Base-by-base conservation (phyloP, 2,797 vertebrate species). In the Stomatorhinus walkeri region DNA sequence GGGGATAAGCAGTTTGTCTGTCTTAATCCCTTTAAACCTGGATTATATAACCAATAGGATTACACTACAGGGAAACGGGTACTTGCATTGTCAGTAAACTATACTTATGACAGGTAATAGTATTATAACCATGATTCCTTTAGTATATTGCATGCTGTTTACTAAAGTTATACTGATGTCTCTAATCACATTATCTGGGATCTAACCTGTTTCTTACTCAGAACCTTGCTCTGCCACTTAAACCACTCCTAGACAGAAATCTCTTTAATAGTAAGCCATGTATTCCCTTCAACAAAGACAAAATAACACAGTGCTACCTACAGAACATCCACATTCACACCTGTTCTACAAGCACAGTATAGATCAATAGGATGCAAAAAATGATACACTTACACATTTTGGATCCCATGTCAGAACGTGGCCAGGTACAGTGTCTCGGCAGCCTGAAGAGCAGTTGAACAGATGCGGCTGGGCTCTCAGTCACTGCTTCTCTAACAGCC, bases 361-460 rank as follows among this genome's bases (percentile, higher is more conserved):
- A 28, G 46, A 36, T 89, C 49, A 32, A 10, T 59, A 54, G 83
- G 36, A 40, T 2, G n/a, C 36, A 54, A 28, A 85, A 85, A 52
- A 52, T 52, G 22, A 91, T 86, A 84, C 28, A 95, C 96, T 96
- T 94, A 96, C 95, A 96, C 91, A 96, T 95, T 84, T 96, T 93
- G 56, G 95, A 96, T 91, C 95, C 95, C 95, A 96, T 96, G 87
- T 36, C 86, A 92, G 91, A 85, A 88, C 87, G 85, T 36, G 24
- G 49, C 49, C 22, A 32, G 49, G 49, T 86, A 3, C 24, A 28
- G 1, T 32, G 16, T 36, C 87, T 83, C 87, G 2, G 72, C 72
- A 79, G 72, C 16, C 72, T n/a, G 14, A 19, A n/a, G 19, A 22
- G 76, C 76, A 46, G 1, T 46, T 14, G 36, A 10, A 7, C 51